Conservation (phyloP, 2,797 vertebrate species). For the Bryconaethiops microstoma region DNA sequence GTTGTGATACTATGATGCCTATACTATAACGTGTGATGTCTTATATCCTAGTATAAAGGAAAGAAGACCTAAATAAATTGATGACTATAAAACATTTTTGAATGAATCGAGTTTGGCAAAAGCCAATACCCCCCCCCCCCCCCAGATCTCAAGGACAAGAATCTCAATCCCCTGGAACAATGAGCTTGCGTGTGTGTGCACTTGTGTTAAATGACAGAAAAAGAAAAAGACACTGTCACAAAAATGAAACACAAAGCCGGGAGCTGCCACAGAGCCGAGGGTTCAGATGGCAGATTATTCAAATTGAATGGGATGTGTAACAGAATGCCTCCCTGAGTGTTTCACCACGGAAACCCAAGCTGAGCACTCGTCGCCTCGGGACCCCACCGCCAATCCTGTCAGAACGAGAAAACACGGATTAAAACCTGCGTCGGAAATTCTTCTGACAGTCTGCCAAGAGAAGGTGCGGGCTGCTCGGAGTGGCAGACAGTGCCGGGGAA, state of each 20-base stretch:
- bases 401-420: conserved; percentile 41
- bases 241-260: conserved; percentile 20
- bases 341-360: conserved; percentile 32
- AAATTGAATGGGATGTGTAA: conserved; percentile 44
- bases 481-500: conserved; percentile 33
- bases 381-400: conserved; percentile 43
- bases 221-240: conserved; percentile 20
- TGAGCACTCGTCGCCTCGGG: conserved; percentile 15
- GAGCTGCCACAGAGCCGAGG: conserved; percentile 21
- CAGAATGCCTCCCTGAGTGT: conserved; percentile 35
- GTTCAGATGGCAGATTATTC: conserved; percentile 34
- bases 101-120: not conserved
- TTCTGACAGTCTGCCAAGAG: conserved; percentile 43
- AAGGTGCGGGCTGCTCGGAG: conserved; percentile 21
- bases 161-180: not conserved
- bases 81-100: not conserved
- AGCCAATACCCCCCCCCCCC: not conserved
- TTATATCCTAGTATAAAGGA: not conserved
- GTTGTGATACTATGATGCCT: no score
- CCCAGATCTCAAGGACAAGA: conserved; percentile 13
- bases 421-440: conserved; percentile 40
- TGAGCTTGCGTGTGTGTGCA: not conserved
- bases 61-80: not conserved
- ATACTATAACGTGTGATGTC: no score
- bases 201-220: conserved; percentile 13